A percentile compares a stretch with the other conserved stretches of the same genome.
Conservation (phyloP, 2,113 vertebrate genomes). For the Aptenodytes patagonicus region DNA sequence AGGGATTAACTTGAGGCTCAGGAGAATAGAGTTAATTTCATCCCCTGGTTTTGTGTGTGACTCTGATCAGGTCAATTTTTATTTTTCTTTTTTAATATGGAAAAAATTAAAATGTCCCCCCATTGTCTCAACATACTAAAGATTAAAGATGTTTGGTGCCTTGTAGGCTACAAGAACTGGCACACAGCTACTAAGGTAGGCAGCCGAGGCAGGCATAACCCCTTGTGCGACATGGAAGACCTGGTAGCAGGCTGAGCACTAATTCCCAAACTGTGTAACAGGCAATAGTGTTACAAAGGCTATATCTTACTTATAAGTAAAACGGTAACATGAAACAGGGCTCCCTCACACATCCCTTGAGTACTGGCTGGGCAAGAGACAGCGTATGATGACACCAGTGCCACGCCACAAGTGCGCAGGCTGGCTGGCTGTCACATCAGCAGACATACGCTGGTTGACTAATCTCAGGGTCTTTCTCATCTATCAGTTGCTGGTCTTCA, state of each 20-base stretch:
- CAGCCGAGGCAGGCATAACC: no score
- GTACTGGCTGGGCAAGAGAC: rapidly evolving
- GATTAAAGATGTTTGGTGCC: neutral
- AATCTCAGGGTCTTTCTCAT: neutral
- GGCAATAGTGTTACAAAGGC: neutral
- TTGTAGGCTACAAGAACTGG: neutral
- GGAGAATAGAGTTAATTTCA: neutral
- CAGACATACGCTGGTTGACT: rapidly evolving
- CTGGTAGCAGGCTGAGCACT: neutral
- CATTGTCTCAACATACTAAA: neutral
- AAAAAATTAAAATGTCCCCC: neutral
- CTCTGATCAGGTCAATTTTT: neutral
- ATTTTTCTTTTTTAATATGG: neutral
- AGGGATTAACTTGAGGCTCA: neutral
- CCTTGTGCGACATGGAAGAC: neutral
- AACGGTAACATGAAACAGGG: neutral
- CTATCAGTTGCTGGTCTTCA: neutral
- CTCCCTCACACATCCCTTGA: neutral
- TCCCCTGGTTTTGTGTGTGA: neutral
- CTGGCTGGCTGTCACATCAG: neutral
- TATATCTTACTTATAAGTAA: neutral
- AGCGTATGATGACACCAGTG: neutral
- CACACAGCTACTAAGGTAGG: neutral
- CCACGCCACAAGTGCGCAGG: rapidly evolving
- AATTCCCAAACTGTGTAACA: neutral